These are phyloP conservation scores for Embiotoca jacksoni DNA, from an alignment of 2,113 vertebrate species.

Conservation along the genomic window DNA sequence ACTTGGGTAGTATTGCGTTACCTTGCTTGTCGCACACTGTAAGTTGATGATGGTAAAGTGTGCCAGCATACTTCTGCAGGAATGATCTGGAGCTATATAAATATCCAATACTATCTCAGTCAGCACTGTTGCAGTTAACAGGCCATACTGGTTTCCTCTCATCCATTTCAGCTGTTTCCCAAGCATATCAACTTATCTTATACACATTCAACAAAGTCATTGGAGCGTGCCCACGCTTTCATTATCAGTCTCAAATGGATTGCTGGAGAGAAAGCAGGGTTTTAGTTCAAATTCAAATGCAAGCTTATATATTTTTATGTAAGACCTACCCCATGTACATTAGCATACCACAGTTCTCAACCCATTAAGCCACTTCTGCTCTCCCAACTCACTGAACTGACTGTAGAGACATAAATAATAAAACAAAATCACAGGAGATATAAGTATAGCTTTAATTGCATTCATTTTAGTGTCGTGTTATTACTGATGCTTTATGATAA, in stretches of 20 bases:
- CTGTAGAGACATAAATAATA: conserved; percentile 30
- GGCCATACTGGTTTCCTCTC: conserved; percentile 65
- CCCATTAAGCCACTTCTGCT: conserved; percentile 37
- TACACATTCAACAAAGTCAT: conserved; percentile 62
- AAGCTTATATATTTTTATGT: conserved; percentile 26
- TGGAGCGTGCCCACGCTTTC: conserved; percentile 54
- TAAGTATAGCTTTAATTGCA: conserved; percentile 28
- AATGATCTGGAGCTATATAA: conserved; percentile 24
- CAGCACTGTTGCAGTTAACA: conserved; percentile 36
- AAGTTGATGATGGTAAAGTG: conserved; percentile 12
- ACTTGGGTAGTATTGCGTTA: background rate
- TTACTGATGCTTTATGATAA: conserved; percentile 19
- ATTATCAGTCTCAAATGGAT: conserved; percentile 57
- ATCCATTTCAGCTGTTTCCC: conserved; percentile 55
- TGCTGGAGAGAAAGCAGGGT: conserved; percentile 19
- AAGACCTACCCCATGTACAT: conserved; percentile 20
- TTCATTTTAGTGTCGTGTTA: conserved; percentile 6
- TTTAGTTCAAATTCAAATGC: conserved; percentile 46
- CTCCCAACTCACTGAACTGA: conserved; percentile 7
- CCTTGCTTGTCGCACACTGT: background rate
- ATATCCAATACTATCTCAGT: conserved; percentile 25
- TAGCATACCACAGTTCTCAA: conserved; percentile 16
- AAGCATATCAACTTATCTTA: conserved; percentile 68
- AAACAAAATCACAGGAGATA: conserved; percentile 18
- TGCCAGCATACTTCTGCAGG: conserved; percentile 2